phyloP scores from a whole-genome alignment of 2,888 invertebrate species.

The Parapristionchus giblindavisi region DNA sequence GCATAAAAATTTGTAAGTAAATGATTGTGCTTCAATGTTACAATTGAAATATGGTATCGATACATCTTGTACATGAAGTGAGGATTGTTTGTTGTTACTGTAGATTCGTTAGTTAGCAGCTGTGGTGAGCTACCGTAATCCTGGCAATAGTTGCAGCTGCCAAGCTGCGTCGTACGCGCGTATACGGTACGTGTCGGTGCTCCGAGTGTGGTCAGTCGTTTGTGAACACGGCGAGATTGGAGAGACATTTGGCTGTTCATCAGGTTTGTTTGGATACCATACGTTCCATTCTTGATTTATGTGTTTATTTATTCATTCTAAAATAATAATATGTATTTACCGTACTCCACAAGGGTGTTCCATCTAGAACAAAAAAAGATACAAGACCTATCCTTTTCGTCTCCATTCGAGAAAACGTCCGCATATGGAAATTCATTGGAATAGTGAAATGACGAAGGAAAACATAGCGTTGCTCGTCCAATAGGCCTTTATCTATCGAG shows the following conservation, averaged over 20 bases:
- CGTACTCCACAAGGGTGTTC: too few relatives aligned
- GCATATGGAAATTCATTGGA: too few relatives aligned
- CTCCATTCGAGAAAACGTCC: too few relatives aligned
- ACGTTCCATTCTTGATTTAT: not conserved
- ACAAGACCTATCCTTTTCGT: too few relatives aligned
- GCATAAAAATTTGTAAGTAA: not conserved
- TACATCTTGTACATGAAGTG: not conserved
- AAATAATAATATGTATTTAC: too few relatives aligned
- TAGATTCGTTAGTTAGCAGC: not conserved
- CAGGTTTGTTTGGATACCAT: conserved; percentile 54
- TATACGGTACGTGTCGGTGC: conserved; percentile 58
- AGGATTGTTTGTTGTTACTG: not conserved
- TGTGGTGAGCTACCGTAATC: not conserved
- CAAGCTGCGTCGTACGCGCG: conserved; percentile 52
- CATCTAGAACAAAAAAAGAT: not conserved
- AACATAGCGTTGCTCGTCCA: too few relatives aligned
- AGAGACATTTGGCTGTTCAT: conserved; percentile 65
- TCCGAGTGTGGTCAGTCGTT: conserved; percentile 63
- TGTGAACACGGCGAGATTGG: conserved; percentile 62
- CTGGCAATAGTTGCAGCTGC: conserved; percentile 37
- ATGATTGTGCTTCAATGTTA: not conserved
- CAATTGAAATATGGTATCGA: not conserved
- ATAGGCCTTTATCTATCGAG: too few relatives aligned
- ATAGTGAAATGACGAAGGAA: too few relatives aligned
- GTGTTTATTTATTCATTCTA: too few relatives aligned